These are phyloP conservation scores for Scaptomyza reducta DNA, from an alignment of 2,888 invertebrate genomes.

Conservation along the genomic window DNA sequence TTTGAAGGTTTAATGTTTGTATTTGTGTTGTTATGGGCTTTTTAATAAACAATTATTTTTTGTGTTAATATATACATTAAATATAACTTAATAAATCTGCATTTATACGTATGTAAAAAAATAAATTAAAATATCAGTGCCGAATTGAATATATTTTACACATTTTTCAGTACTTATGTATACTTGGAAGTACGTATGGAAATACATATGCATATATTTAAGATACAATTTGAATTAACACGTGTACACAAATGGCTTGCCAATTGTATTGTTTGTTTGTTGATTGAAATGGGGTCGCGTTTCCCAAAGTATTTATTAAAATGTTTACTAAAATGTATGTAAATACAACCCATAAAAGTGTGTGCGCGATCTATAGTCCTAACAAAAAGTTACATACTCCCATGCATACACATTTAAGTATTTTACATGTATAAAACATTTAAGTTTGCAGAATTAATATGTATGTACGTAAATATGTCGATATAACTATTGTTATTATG, in stretches of 20 bases:
- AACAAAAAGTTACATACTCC: neutral
- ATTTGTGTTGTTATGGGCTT: constrained; percentile 1
- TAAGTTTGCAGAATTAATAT: neutral
- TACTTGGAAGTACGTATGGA: too few species aligned
- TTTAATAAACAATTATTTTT: neutral
- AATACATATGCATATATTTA: neutral
- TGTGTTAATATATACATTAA: neutral
- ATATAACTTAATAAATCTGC: neutral
- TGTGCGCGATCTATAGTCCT: neutral
- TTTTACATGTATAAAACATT: neutral
- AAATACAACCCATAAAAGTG: too few species aligned
- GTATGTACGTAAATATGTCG: neutral
- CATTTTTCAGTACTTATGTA: neutral
- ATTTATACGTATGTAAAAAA: too few species aligned
- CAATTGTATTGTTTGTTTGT: neutral
- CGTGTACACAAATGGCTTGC: constrained; percentile 4
- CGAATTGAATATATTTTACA: too few species aligned
- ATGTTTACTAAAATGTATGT: too few species aligned
- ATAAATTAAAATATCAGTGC: neutral
- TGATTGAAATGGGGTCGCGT: neutral
- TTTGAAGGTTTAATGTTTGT: neutral
- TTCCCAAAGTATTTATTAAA: neutral
- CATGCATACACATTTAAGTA: neutral
- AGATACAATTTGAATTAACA: constrained; percentile 1
- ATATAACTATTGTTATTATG: too few species aligned